Conservation (phyloP, 2,888 invertebrate species). For the Tortrix viridana region DNA sequence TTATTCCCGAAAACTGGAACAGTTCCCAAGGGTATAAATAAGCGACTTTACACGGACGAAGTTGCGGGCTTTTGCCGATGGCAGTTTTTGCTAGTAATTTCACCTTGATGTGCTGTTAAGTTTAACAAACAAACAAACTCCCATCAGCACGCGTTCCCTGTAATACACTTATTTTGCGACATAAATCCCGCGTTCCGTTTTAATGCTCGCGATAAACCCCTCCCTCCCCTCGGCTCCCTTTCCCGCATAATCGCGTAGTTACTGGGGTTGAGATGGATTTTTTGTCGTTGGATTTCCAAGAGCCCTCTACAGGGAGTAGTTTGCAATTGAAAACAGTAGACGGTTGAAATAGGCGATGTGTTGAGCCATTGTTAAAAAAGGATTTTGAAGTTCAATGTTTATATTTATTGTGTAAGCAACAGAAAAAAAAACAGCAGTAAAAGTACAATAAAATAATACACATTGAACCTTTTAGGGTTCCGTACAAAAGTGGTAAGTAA, state of each 20-base stretch:
- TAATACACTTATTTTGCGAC: constrained; percentile 16
- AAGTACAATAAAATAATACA: too few species aligned
- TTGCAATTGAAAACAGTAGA: constrained; percentile 32
- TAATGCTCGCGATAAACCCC: constrained; percentile 29
- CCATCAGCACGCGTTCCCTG: constrained; percentile 18
- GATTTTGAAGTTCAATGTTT: neutral
- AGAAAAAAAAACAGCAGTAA: too few species aligned
- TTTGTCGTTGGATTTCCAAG: constrained; percentile 29
- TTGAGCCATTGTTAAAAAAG: constrained; percentile 5
- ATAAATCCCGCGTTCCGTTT: constrained; percentile 31
- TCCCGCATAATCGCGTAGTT: constrained; percentile 35
- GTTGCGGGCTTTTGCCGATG: too few species aligned
- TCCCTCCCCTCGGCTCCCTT: neutral
- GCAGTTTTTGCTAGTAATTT: too few species aligned
- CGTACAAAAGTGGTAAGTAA: too few species aligned
- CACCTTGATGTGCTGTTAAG: too few species aligned
- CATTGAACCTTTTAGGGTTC: too few species aligned
- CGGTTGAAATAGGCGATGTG: constrained; percentile 11
- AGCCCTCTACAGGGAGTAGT: constrained; percentile 23
- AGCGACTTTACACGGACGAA: too few species aligned
- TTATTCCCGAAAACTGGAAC: too few species aligned
- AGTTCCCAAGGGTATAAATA: too few species aligned
- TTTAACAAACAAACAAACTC: constrained; percentile 18
- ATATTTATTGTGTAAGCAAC: neutral
- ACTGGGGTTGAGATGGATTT: constrained; percentile 34